phyloP scores from a whole-genome alignment of 2,113 vertebrate species.

The Xenotilapia flavipinnis region DNA sequence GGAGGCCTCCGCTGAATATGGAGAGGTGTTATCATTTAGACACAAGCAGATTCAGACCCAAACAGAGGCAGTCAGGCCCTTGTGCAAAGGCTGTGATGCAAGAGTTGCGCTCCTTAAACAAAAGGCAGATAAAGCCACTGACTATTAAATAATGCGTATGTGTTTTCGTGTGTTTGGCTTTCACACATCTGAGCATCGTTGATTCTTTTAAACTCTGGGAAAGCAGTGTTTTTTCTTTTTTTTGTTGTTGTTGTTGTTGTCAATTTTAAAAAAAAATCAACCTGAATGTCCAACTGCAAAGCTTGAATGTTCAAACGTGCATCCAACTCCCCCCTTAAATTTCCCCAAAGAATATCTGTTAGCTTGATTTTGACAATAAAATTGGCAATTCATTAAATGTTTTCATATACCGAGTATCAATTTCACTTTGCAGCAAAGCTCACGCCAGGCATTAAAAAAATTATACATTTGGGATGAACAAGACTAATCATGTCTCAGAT shows the following conservation, averaged over 20 bases:
- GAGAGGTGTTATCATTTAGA: constrained; percentile 45
- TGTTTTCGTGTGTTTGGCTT: neutral
- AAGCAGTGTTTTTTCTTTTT: neutral
- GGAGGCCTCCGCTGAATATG: constrained; percentile 47
- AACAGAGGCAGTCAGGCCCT: neutral
- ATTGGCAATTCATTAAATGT: constrained; percentile 74
- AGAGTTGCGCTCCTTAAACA: constrained; percentile 37
- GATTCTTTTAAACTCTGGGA: neutral
- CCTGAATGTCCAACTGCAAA: neutral
- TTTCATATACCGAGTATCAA: constrained; percentile 66
- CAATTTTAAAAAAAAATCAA: neutral
- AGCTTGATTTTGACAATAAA: constrained; percentile 69
- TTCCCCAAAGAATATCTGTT: constrained; percentile 63
- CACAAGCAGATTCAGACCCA: constrained; percentile 19
- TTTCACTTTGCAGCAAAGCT: constrained; percentile 69
- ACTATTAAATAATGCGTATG: neutral
- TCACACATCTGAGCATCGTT: neutral
- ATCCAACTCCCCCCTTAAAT: constrained; percentile 31
- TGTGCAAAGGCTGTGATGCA: constrained; percentile 3
- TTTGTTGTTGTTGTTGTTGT: neutral
- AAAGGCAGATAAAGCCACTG: neutral
- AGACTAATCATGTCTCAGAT: constrained; percentile 77
- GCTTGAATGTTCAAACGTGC: constrained; percentile 12
- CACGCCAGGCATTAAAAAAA: constrained; percentile 70
- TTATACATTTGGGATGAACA: constrained; percentile 73